Evolutionary conservation across 2,888 invertebrate genomes (phyloP), one percentile per base, ranked within the genome.

Genomic region (Microplitis manilae): DNA sequence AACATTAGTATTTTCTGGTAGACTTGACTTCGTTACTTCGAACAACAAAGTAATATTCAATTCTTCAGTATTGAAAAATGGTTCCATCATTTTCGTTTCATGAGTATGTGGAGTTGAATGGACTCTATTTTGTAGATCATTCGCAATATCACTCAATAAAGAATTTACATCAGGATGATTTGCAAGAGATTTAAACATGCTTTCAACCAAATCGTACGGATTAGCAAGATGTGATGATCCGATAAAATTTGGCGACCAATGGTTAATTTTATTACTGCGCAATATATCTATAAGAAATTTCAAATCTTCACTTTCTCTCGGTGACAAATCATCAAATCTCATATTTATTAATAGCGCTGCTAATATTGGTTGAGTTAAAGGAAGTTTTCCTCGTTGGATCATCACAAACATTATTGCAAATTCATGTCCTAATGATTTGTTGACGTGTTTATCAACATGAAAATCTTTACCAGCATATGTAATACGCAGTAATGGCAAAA

Each of bases 281-380:
- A 84, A 72, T 17, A 75, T 69, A 38, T 84, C 84, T 7, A 77
- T 77, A 2, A 84, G 20, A 39, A 76, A 81, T 4, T 79, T 78
- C 17, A 82, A 77, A 20, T 81, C 79, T 67, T 84, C 83, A 30
- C 60, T 79, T 13, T 78, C 79, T 20, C 77, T 68, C 0, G 80
- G 59, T 30, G 76, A 41, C 15, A 84, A 73, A 38, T 68, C 77
- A 6, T 59, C 39, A 59, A 80, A 81, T 39, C 79, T 81, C 73
- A 81, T 80, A 67, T 80, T 81, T 9, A 80, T 72, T 78, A 83
- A 75, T 1, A 84, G 60, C 0, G 76, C 73, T 0, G 81, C 83
- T 9, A 84, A 77, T 6, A 82, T 77, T 20, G 82, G 81, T 68
- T 84, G 83, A 7, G 80, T 82, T 17, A 84, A 64, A 5, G 68